A percentile compares a stretch with the other conserved stretches of the same genome.
Evolutionary conservation across 2,797 vertebrate genomes (phyloP).

Genomic region (Zalophus californianus): DNA sequence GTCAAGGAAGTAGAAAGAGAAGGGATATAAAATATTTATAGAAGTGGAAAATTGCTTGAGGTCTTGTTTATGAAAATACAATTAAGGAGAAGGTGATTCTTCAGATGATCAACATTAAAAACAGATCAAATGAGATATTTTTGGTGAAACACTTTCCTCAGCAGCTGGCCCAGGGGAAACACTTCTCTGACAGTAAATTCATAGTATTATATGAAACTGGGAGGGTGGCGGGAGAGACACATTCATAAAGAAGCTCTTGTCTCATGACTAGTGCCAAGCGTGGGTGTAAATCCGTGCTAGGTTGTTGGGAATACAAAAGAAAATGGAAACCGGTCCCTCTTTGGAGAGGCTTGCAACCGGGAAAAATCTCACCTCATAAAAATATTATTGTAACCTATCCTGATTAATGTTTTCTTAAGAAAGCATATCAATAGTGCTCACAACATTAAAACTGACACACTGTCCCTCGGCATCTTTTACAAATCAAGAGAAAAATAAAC

Average conservation of each 20-base stretch:
- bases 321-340: background rate
- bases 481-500: background rate
- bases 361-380: background rate
- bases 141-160: background rate
- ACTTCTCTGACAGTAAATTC: background rate
- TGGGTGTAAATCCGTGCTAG: background rate
- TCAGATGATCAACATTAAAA: background rate
- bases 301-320: background rate
- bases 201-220: background rate
- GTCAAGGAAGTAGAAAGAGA: background rate
- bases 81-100: conserved; percentile 1
- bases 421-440: background rate
- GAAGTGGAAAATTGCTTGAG: background rate
- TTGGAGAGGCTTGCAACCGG: background rate
- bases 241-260: background rate
- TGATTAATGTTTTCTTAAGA: background rate
- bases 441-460: background rate
- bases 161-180: background rate
- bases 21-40: background rate
- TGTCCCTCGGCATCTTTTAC: background rate
- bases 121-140: background rate
- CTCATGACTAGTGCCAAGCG: background rate
- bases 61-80: background rate
- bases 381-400: background rate
- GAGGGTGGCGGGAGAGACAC: background rate